Evolutionary conservation across 2,797 vertebrate species (phyloP), one percentile per base, ranked within the genome.

Genomic region (Alosa sapidissima): DNA sequence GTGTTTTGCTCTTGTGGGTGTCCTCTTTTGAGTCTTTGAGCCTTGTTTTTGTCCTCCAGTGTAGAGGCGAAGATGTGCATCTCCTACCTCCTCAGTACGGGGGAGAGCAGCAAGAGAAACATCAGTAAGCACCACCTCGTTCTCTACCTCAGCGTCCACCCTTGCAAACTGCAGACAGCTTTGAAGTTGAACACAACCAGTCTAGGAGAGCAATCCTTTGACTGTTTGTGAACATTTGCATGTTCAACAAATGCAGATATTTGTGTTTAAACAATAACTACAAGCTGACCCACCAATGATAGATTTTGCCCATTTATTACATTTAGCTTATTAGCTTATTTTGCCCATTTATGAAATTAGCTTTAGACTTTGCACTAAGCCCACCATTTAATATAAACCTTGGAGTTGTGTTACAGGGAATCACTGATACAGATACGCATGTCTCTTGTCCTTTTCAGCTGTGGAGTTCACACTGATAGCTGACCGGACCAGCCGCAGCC

Each of bases 41-140:
- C 14, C 13, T 11, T 45, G 28, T 13, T 83, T 33, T 33, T 60
- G 14, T 87, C 36, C 81, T 87, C 14, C 91, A 98, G 98, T 84
- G 93, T 98, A 82, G 92, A 94, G 21, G 95, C 97, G 87, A 89
- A 94, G 33, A 82, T 98, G 87, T 99, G 98, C 93, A 97, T 98
- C 91, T 95, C 95, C 83, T 97, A 96, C 94, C 93, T 89, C 33
- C 94, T 96, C 90, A 97, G 95, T 21, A 95, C 95, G 0, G 96
- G 96, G 81, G 91, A 94, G 87, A 92, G 87, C 62, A 88, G 49
- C 90, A 92, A 85, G 82, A 93, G 95, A 87, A 94, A 93, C 75
- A 95, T 99, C 91, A 96, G 98, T 98, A 91, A 98, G 97, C 96
- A 83, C 84, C 54, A 9, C 33, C 6, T 41, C 19, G 2, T 41